A percentile compares a stretch with the other conserved stretches of the same genome.
Conservation (phyloP, 2,113 vertebrate species). For the Sminthopsis crassicaudata region DNA sequence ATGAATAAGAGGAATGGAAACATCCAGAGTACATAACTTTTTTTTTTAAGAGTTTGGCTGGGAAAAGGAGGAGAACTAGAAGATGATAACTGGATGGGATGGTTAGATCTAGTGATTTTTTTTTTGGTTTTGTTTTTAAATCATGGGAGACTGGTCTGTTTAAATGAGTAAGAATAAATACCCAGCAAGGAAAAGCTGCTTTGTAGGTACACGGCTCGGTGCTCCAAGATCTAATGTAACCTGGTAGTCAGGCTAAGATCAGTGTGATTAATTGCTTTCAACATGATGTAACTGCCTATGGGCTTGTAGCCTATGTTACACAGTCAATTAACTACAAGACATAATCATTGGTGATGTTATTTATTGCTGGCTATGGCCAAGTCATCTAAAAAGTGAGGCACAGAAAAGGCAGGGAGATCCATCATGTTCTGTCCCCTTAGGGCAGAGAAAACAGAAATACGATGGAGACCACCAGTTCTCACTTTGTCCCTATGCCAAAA, state of each 20-base stretch:
- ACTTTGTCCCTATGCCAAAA: background rate
- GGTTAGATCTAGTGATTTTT: background rate
- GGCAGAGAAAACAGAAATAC: slow-evolving; percentile 45
- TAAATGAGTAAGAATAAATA: background rate
- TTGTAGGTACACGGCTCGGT: slow-evolving; percentile 62
- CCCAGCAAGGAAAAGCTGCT: slow-evolving; percentile 49
- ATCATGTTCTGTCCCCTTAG: slow-evolving; percentile 23
- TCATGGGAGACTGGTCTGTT: background rate
- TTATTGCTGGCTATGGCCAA: slow-evolving; percentile 72
- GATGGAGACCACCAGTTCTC: background rate
- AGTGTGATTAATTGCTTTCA: slow-evolving; percentile 73
- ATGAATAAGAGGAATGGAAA: background rate
- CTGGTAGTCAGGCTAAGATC: slow-evolving; percentile 59
- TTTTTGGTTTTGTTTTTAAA: background rate
- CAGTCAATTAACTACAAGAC: slow-evolving; percentile 76
- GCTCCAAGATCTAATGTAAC: slow-evolving; percentile 65
- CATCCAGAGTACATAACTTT: background rate
- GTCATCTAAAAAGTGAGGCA: slow-evolving; percentile 54
- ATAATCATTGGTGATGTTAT: slow-evolving; percentile 72
- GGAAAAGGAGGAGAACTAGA: background rate
- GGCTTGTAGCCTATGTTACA: slow-evolving; percentile 74
- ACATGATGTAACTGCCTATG: slow-evolving; percentile 64
- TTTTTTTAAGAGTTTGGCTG: background rate
- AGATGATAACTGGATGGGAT: background rate
- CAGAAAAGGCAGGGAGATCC: slow-evolving; percentile 48